A percentile compares a stretch with the other conserved stretches of the same genome.
Conservation (phyloP, 2,113 vertebrate genomes). For the Chiloscyllium plagiosum region DNA sequence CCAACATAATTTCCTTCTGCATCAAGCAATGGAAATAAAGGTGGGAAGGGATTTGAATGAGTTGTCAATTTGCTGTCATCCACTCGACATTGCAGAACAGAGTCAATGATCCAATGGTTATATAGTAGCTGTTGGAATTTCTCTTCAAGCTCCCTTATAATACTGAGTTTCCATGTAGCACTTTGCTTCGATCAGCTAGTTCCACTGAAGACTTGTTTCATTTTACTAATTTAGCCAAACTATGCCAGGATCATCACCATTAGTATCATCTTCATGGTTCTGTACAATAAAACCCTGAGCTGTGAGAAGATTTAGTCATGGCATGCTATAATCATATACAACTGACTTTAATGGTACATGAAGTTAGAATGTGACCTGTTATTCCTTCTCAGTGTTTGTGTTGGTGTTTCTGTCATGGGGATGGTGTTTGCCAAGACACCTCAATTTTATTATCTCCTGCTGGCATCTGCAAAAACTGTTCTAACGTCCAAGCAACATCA, state of each 20-base stretch:
- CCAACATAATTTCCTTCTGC: not conserved
- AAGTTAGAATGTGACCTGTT: too few relatives aligned
- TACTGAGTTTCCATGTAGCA: not conserved
- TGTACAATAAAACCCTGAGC: too few relatives aligned
- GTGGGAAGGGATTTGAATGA: not conserved
- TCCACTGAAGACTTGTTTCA: not conserved
- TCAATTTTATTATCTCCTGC: too few relatives aligned
- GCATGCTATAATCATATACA: too few relatives aligned
- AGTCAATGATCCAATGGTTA: not conserved
- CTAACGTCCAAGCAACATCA: too few relatives aligned
- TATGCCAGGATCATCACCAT: not conserved
- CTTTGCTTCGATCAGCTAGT: not conserved
- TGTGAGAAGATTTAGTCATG: too few relatives aligned
- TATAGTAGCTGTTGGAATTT: not conserved
- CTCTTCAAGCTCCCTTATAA: not conserved
- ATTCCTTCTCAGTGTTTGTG: too few relatives aligned
- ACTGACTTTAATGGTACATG: too few relatives aligned
- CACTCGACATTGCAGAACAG: not conserved
- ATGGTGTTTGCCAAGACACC: too few relatives aligned
- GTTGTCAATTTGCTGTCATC: not conserved
- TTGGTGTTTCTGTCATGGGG: too few relatives aligned
- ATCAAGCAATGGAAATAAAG: not conserved
- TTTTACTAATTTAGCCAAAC: not conserved
- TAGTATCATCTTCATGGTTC: too few relatives aligned
- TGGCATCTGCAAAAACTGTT: too few relatives aligned